Evolutionary conservation across 2,113 vertebrate genomes (phyloP).

Genomic region (Otocyon megalotis): DNA sequence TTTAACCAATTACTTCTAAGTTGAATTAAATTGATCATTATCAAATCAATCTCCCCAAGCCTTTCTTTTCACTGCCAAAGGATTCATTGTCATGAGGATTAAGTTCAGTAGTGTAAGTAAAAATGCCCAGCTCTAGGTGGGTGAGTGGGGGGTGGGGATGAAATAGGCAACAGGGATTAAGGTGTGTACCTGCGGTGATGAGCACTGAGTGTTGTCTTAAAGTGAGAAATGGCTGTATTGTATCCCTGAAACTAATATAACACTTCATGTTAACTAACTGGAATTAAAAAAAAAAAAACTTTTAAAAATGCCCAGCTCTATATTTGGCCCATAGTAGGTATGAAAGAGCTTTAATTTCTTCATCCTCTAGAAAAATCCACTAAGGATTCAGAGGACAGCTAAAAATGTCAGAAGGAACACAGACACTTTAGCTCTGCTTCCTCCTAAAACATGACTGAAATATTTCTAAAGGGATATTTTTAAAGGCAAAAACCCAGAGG

Average conservation of each 20-base stretch:
- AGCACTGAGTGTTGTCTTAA: neutral
- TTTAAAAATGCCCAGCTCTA: neutral
- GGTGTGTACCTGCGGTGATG: neutral
- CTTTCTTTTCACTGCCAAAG: neutral
- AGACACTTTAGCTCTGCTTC: neutral
- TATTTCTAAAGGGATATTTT: neutral
- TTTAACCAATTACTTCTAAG: neutral
- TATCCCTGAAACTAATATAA: neutral
- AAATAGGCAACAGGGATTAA: neutral
- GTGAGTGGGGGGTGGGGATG: neutral
- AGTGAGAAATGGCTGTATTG: neutral
- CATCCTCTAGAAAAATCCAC: neutral
- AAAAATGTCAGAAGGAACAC: neutral
- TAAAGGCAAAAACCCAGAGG: constrained; percentile 22
- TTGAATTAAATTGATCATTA: neutral
- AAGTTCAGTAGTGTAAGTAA: neutral
- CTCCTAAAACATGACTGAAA: neutral
- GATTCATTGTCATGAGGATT: neutral
- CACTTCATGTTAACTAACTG: neutral
- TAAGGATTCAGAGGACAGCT: neutral
- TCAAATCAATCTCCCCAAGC: neutral
- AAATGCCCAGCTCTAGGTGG: neutral
- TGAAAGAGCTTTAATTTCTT: neutral
- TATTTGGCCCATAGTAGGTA: neutral
- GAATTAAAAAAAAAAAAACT: neutral